These are phyloP conservation scores for Amiota minor DNA, from an alignment of 2,888 invertebrate genomes.

Conservation along the genomic window DNA sequence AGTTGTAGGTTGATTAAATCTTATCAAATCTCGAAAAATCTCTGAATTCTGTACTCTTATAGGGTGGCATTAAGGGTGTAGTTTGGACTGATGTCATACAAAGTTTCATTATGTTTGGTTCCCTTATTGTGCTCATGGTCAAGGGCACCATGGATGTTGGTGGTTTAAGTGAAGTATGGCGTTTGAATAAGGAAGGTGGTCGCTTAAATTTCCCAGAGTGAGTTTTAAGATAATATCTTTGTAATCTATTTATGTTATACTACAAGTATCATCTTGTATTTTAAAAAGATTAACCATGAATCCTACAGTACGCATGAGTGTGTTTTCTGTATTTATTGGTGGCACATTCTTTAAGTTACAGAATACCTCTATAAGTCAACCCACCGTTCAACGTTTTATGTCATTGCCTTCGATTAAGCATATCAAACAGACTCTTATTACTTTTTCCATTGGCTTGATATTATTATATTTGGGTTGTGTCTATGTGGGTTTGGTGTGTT, in stretches of 20 bases:
- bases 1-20: constrained; percentile 75
- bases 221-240: constrained; percentile 50
- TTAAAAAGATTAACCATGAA: constrained; percentile 79
- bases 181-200: constrained; percentile 80
- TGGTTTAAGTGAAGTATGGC: constrained; percentile 79
- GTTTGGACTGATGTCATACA: constrained; percentile 88
- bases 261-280: background rate
- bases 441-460: constrained; percentile 79
- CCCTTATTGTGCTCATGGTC: constrained; percentile 81
- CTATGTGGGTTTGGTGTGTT: constrained; percentile 83
- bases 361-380: constrained; percentile 84
- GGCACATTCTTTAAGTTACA: constrained; percentile 84
- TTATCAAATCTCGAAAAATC: too few species aligned
- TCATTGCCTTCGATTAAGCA: constrained; percentile 81
- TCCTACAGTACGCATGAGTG: constrained; percentile 86
- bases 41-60: background rate
- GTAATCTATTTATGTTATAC: background rate
- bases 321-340: constrained; percentile 84
- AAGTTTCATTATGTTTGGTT: constrained; percentile 82
- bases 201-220: constrained; percentile 82
- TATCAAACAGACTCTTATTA: constrained; percentile 81
- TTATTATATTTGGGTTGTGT: constrained; percentile 78
- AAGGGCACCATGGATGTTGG: constrained; percentile 84
- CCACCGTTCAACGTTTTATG: constrained; percentile 88
- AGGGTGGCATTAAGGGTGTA: constrained; percentile 85